These are phyloP conservation scores for Tanaodytes sp. DNA, from an alignment of 2,888 invertebrate genomes.

Conservation along the genomic window DNA sequence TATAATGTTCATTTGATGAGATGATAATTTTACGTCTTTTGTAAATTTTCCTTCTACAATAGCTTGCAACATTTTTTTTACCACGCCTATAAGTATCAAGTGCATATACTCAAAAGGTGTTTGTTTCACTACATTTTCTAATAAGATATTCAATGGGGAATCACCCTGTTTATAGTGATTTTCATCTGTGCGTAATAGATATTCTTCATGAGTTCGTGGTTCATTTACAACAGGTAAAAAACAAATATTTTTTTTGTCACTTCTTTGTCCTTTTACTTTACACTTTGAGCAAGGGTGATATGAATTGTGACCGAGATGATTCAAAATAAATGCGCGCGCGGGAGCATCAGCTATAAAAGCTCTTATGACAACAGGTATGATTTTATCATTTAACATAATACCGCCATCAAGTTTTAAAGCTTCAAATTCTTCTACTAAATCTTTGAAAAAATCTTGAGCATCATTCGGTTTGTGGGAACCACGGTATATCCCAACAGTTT, in stretches of 20 bases:
- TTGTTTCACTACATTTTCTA: slow-evolving; percentile 12
- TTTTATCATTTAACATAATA: neutral
- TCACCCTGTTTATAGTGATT: slow-evolving; percentile 20
- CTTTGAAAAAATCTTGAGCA: slow-evolving; percentile 6
- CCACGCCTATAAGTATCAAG: slow-evolving; percentile 16
- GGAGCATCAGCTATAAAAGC: slow-evolving; percentile 18
- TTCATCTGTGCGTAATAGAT: slow-evolving; percentile 28
- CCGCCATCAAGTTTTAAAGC: neutral
- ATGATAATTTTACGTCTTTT: slow-evolving; percentile 8
- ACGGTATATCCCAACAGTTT: slow-evolving; percentile 12
- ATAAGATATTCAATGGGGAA: slow-evolving; percentile 5
- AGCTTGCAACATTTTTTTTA: slow-evolving; percentile 7
- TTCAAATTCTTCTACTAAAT: slow-evolving; percentile 7
- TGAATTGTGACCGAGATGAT: slow-evolving; percentile 4
- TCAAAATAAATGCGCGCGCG: slow-evolving; percentile 8
- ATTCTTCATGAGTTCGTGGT: slow-evolving; percentile 13
- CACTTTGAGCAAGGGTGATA: neutral
- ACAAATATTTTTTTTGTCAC: too few species aligned
- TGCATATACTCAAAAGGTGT: slow-evolving; percentile 34
- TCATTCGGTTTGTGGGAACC: slow-evolving; percentile 19
- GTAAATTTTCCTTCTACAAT: slow-evolving; percentile 18
- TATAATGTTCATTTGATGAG: neutral
- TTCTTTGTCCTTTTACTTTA: slow-evolving; percentile 3
- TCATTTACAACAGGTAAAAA: neutral
- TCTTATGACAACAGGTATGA: neutral